Base-by-base conservation (phyloP, 2,113 vertebrate genomes). In the Plecotus auritus region DNA sequence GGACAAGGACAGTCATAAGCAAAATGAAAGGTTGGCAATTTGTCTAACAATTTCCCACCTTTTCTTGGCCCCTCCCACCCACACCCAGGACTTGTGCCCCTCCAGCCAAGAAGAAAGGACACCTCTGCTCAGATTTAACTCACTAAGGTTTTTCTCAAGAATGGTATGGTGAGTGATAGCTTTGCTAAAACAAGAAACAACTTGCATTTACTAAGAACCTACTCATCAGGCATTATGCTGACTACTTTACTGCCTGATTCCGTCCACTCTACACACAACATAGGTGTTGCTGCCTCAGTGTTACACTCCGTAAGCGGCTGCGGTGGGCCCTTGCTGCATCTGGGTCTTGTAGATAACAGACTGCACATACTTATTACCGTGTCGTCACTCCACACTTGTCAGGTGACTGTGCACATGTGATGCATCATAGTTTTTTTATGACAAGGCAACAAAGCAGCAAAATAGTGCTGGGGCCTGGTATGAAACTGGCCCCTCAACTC, bases 61-160 rank as follows among this genome's bases (percentile, higher is more conserved):
- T 73, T 47, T 37, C 40, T 80, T 45, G 26, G 22, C n/a, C n/a
- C 74, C 32, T 51, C 49, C 13, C 7, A 3, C 28, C 26, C 32
- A 23, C 22, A 16, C 13, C 47, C 23, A 22, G 64, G 56, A 91
- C 20, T 30, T n/a, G 10, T 42, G 4, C 23, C 28, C 47, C 16
- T 67, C 47, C 5, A 26, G 66, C 22, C 35, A 77, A 88, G 32
- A 30, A 90, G 18, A 67, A 80, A 85, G 64, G 54, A 81, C 54
- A 11, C 35, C 40, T 73, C 66, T 59, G 20, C 12, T 14, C 40
- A 35, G 17, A n/a, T 51, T 77, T 51, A n/a, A 51, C 45, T 51
- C 45, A 22, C 47, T 51, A 22, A 51, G 30, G 2, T 92, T 83
- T 59, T 89, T 73, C 64, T 83, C 64, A 37, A 78, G 40, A 87